Base-by-base conservation (phyloP, 1,140 invertebrate species). In the Temnothorax nylanderi region DNA sequence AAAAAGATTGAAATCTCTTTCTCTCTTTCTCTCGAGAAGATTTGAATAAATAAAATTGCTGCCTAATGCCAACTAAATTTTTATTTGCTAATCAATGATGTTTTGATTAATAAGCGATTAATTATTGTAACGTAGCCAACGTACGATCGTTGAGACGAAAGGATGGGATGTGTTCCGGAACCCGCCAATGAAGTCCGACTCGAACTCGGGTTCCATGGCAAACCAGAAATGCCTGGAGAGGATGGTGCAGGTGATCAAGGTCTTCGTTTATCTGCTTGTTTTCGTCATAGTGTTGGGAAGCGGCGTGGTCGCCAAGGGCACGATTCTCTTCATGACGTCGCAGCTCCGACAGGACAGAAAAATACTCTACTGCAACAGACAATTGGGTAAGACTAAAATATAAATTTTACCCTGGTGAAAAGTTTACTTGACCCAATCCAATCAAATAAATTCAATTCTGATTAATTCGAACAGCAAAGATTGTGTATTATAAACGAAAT, bases 111-210 rank as follows among this genome's bases (percentile, higher is more conserved):
- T 67, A 21, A 47, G 32, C 10, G 1, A 60, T 7, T 10, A 64
- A 47, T 47, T 21, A 1, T 64, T 78, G 34, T 0, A 26, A 60
- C 94, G n/a, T 96, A 98, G 98, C 93, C 97, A 98, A 94, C 96
- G 98, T 89, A 98, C 97, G 62, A 97, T 98, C 87, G 92, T 95
- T 16, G 98, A 99, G 94, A 98, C 98, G 82, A 99, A 99, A 97
- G 98, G 97, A 97, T 99, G 98, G 98, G 98, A 99, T 96, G 98
- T 99, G 18, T 99, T 99, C 95, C 96, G 98, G 93, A 97, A 98
- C 94, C 97, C 98, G 75, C 98, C 98, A 10, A 97, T 97, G 80
- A 98, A 98, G 94, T 97, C 97, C 92, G 98, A 98, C 94, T 98
- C 97, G 92, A 98, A 98, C 94, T 98, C 97, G 87, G 98, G 98